Percentiles rank a stretch among this genome's conserved stretches.
Conservation (phyloP, 2,888 invertebrate species). For the Lapara coniferarum region DNA sequence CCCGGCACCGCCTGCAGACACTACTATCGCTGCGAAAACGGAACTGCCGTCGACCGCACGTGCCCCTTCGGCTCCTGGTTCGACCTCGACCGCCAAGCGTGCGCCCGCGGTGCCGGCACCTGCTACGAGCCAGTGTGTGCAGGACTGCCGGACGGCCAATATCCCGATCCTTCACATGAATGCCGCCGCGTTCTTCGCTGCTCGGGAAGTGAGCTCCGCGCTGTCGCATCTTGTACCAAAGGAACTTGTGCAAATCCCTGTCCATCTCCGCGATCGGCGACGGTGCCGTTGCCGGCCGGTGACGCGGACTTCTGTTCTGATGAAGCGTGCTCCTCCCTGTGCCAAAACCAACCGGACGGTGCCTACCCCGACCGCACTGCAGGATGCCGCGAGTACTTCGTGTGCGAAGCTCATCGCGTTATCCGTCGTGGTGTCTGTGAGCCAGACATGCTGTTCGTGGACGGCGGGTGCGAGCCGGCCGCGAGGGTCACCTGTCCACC, state of each 20-base stretch:
- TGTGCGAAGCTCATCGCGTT: conserved; percentile 79
- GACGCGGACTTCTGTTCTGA: conserved; percentile 79
- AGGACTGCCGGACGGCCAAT: conserved; percentile 82
- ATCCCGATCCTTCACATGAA: conserved; percentile 83
- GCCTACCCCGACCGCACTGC: conserved; percentile 82
- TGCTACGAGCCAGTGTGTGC: conserved; percentile 85
- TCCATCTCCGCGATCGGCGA: conserved; percentile 69
- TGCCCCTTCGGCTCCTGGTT: conserved; percentile 83
- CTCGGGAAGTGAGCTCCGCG: conserved; percentile 70
- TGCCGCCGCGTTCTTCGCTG: conserved; percentile 81
- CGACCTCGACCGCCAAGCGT: conserved; percentile 80
- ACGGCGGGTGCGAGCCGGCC: conserved; percentile 78
- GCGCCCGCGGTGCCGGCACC: conserved; percentile 79
- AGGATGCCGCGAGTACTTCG: conserved; percentile 84
- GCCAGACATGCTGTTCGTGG: conserved; percentile 77
- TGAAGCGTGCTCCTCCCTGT: conserved; percentile 76
- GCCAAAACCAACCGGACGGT: conserved; percentile 79
- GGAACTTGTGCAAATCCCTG: conserved; percentile 58
- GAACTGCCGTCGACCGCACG: conserved; percentile 71
- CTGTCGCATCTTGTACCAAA: conserved; percentile 63
- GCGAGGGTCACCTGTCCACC: conserved; percentile 71
- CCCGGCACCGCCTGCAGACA: conserved; percentile 83
- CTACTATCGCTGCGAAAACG: conserved; percentile 83
- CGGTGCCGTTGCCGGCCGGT: conserved; percentile 77
- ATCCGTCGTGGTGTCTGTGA: conserved; percentile 83